Evolutionary conservation across 2,797 vertebrate species (phyloP), one percentile per base, ranked within the genome.

Genomic region (Cossypha polioptera): DNA sequence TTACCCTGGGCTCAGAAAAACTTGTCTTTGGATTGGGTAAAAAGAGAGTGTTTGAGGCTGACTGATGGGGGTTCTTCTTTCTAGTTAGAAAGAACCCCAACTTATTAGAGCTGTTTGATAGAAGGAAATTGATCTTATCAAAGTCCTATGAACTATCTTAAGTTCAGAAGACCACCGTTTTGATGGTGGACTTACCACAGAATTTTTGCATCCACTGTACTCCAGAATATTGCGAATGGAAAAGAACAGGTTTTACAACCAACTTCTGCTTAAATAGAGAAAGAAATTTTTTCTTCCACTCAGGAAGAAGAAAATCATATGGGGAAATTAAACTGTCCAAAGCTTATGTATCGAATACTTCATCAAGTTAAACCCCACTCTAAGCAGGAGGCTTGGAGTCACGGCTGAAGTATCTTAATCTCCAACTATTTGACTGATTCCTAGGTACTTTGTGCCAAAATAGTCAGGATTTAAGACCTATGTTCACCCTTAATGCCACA

Each of bases 51-150:
- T 21, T 78, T 22, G 22, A 79, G 9, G 19, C 3, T 53, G 7
- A 76, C 10, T 0, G 0, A 45, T 55, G 5, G 2, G 8, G 4
- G 2, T 16, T 55, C 10, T 61, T 61, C 20, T 48, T 63, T 16
- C 13, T 55, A 50, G n/a, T 59, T 53, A 2, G 42, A n/a, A 62
- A 69, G 71, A 48, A 8, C 0, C 20, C 11, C 26, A 14, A 20
- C 2, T 5, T 55, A 16, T 5, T 13, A 62, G 18, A 69, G 5
- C 3, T 63, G 16, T 43, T 78, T 91, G 10, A 25, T 8, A 58
- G 26, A 74, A 88, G 40, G 50, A 29, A 18, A 50, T 8, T 25
- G 17, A 33, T 38, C 13, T 67, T 80, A 51, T 17, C 10, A 58
- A 71, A 90, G 16, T 9, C 13, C 17, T 33, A 31, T 1, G 4